Evolutionary conservation across 1,140 invertebrate species (phyloP).

Genomic region (Hyphantria cunea): DNA sequence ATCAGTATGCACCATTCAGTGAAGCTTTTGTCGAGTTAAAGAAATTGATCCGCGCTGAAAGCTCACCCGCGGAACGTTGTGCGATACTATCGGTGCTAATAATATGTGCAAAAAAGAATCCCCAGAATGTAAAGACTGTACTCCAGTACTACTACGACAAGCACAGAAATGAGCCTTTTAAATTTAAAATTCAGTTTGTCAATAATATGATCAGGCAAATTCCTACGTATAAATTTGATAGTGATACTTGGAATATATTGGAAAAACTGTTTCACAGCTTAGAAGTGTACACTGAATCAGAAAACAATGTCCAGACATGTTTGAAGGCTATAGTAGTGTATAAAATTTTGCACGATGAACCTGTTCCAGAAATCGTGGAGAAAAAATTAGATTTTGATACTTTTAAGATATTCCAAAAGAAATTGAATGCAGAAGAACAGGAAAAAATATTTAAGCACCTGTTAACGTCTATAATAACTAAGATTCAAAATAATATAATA

Average conservation of each 20-base stretch:
- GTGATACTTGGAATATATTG: constrained; percentile 52
- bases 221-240: constrained; percentile 37
- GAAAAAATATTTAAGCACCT: constrained; percentile 45
- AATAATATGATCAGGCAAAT: constrained; percentile 43
- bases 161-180: constrained; percentile 60
- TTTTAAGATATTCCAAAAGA: constrained; percentile 37
- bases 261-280: constrained; percentile 55
- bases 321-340: constrained; percentile 48
- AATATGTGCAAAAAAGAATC: constrained; percentile 38
- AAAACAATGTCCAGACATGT: constrained; percentile 44
- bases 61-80: constrained; percentile 45
- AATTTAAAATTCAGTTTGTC: constrained; percentile 56
- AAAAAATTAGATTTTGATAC: constrained; percentile 51
- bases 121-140: constrained; percentile 40
- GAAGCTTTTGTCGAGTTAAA: constrained; percentile 52
- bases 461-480: constrained; percentile 34
- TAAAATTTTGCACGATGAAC: constrained; percentile 42
- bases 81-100: constrained; percentile 49
- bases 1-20: constrained; percentile 52
- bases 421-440: constrained; percentile 39
- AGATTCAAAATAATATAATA: constrained; percentile 34
- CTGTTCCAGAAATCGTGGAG: constrained; percentile 52
- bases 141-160: constrained; percentile 53
- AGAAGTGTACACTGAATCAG: constrained; percentile 52
- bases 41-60: constrained; percentile 50